Conservation (phyloP, 2,888 invertebrate species). For the Clitarchus hookeri region DNA sequence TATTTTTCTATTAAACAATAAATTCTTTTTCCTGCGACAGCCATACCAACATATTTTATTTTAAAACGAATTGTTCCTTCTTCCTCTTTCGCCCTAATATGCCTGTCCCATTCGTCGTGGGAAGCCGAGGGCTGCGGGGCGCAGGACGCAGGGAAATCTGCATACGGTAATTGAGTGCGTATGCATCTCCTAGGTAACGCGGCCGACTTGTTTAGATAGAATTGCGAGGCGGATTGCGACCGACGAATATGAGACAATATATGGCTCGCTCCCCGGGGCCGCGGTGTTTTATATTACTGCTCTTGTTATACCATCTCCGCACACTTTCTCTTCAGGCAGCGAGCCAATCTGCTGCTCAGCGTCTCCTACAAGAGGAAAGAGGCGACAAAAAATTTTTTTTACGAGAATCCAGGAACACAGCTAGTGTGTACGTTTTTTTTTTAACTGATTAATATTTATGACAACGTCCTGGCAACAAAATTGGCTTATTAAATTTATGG, state of each 20-base stretch:
- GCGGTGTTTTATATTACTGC: neutral
- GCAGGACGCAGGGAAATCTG: conserved; percentile 1
- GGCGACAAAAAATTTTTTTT: neutral
- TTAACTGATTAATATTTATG: no score
- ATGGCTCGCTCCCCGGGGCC: neutral
- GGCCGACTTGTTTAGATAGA: conserved; percentile 7
- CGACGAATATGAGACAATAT: neutral
- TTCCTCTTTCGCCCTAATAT: neutral
- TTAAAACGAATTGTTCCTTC: neutral
- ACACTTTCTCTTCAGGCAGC: neutral
- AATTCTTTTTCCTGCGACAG: neutral
- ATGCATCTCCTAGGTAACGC: neutral
- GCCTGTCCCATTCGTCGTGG: neutral
- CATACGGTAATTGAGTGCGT: conserved; percentile 26
- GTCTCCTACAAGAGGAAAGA: neutral
- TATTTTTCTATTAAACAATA: neutral
- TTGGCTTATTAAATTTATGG: no score
- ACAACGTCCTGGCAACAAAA: no score
- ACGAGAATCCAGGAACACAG: no score
- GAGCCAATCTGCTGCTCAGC: neutral
- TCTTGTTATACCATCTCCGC: neutral
- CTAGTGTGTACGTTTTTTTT: no score
- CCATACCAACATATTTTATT: neutral
- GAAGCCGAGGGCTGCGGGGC: neutral
- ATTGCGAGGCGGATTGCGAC: neutral